Conservation (phyloP, 2,113 vertebrate genomes). For the Dendropsophus ebraccatus region DNA sequence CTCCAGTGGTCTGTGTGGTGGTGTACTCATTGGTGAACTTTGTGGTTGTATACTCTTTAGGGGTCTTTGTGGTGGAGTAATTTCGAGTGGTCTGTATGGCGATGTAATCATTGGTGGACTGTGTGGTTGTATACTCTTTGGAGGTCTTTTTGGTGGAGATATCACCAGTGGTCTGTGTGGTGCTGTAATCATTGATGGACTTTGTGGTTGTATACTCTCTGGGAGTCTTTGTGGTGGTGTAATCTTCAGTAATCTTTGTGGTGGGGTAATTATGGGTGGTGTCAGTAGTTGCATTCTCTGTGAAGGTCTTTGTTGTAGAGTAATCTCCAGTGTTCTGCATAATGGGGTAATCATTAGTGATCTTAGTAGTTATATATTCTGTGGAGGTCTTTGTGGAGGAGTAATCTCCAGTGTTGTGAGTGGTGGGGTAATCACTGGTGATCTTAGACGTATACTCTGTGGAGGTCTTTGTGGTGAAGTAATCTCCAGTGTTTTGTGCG, state of each 20-base stretch:
- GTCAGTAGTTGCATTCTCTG: background rate
- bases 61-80: background rate
- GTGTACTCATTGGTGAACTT: background rate
- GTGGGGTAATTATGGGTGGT: too few relatives aligned
- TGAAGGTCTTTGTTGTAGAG: background rate
- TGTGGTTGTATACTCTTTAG: background rate
- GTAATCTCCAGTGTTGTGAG: background rate
- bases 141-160: background rate
- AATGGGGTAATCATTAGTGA: too few relatives aligned
- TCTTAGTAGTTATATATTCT: background rate
- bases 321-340: background rate
- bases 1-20: background rate
- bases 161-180: background rate
- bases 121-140: background rate
- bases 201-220: background rate
- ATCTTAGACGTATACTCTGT: background rate
- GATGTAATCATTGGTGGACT: background rate
- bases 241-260: background rate
- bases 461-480: background rate
- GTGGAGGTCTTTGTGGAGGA: background rate
- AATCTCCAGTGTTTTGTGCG: background rate
- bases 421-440: background rate
- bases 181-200: background rate
- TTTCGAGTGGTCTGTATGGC: background rate
- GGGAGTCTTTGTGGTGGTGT: background rate